Conservation (phyloP, 2,113 vertebrate species). For the Thomomys bottae region DNA sequence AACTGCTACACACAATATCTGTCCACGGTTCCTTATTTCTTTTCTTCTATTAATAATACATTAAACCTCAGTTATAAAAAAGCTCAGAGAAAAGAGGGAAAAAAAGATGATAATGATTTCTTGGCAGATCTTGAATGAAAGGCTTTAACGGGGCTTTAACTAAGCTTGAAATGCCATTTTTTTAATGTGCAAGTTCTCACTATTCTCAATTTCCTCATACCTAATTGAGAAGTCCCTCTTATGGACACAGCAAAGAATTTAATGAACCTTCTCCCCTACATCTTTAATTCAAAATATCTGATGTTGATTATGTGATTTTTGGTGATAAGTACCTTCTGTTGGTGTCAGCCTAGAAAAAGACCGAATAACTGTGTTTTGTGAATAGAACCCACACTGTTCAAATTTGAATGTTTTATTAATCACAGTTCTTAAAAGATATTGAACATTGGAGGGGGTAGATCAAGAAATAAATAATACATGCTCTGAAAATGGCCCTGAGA, state of each 20-base stretch:
- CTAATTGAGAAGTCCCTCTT: constrained; percentile 72
- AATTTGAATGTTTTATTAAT: constrained; percentile 88
- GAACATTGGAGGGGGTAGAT: constrained; percentile 83
- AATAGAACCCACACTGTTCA: constrained; percentile 80
- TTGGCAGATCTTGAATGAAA: constrained; percentile 72
- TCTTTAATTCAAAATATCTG: constrained; percentile 64
- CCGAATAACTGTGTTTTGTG: constrained; percentile 81
- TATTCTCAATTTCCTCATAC: constrained; percentile 67
- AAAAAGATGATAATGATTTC: constrained; percentile 72
- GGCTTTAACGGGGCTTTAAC: constrained; percentile 60
- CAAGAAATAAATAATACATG: constrained; percentile 88
- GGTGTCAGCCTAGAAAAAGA: constrained; percentile 78
- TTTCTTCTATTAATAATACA: constrained; percentile 76
- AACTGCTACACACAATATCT: constrained; percentile 25
- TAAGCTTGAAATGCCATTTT: constrained; percentile 64
- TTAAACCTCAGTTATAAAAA: constrained; percentile 63
- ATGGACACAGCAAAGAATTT: constrained; percentile 74
- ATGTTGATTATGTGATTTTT: constrained; percentile 52
- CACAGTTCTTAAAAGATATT: constrained; percentile 85
- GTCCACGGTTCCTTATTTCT: neutral
- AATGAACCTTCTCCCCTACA: constrained; percentile 73
- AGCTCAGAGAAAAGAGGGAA: neutral
- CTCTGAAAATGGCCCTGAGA: constrained; percentile 85
- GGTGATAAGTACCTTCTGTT: constrained; percentile 64
- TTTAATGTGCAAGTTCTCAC: constrained; percentile 50